Percentiles rank a stretch among this genome's conserved stretches.
Evolutionary conservation across 2,113 vertebrate genomes (phyloP).

Genomic region (Pseudorasbora parva): DNA sequence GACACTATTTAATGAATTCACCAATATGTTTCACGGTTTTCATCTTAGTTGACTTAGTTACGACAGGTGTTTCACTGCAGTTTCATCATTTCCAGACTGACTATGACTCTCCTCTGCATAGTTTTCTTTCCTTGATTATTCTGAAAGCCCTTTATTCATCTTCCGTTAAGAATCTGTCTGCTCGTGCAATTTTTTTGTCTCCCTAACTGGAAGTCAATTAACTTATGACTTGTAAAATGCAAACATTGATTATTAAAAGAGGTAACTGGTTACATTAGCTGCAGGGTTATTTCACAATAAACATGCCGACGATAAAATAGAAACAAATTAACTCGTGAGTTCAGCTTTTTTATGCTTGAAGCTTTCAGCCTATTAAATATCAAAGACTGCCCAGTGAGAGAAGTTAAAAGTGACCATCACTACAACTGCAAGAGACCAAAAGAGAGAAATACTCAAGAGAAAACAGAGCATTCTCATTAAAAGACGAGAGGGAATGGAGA

Average conservation of each 20-base stretch:
- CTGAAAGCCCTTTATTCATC: background rate
- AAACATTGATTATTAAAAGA: background rate
- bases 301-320: background rate
- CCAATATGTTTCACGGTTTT: background rate
- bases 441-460: slow-evolving; percentile 26
- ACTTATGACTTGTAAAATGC: background rate
- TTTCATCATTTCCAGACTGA: slow-evolving; percentile 16
- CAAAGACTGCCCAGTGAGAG: slow-evolving; percentile 18
- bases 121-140: background rate
- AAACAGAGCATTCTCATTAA: slow-evolving; percentile 50
- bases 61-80: slow-evolving; percentile 11
- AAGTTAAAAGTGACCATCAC: slow-evolving; percentile 11
- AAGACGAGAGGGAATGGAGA: slow-evolving; percentile 25
- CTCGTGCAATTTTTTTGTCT: background rate
- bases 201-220: background rate
- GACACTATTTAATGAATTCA: slow-evolving; percentile 6
- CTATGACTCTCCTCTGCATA: background rate
- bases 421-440: slow-evolving; percentile 20
- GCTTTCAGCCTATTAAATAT: slow-evolving; percentile 22
- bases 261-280: background rate
- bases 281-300: background rate
- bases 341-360: background rate
- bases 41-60: background rate
- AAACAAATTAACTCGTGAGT: background rate
- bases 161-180: background rate